Evolutionary conservation across 2,888 invertebrate species (phyloP).

Genomic region (Eristalis tenax): DNA sequence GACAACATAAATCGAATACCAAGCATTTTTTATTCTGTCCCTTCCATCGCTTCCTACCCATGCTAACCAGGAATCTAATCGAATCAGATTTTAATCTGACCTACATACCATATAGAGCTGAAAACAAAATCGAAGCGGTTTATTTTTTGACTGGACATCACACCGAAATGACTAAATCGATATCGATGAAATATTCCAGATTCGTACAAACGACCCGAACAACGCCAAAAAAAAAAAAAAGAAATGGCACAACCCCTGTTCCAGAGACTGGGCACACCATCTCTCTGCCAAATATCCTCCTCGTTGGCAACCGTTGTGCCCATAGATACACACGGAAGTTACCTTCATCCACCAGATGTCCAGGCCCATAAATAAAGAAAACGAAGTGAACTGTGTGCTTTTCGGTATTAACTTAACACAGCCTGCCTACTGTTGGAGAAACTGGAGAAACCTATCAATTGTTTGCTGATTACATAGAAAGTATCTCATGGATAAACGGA

Average conservation of each 20-base stretch:
- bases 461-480: constrained; percentile 51
- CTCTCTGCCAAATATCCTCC: neutral
- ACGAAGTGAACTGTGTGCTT: constrained; percentile 22
- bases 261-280: constrained; percentile 10
- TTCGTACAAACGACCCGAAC: constrained; percentile 18
- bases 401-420: constrained; percentile 38
- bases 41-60: neutral
- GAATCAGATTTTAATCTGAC: constrained; percentile 59
- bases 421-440: constrained; percentile 23
- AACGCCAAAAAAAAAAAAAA: neutral
- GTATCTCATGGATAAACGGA: constrained; percentile 21
- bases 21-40: neutral
- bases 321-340: neutral
- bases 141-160: constrained; percentile 36
- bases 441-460: constrained; percentile 53
- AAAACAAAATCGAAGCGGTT: constrained; percentile 33
- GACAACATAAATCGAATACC: constrained; percentile 25
- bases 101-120: constrained; percentile 33
- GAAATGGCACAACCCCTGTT: constrained; percentile 2
- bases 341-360: constrained; percentile 45
- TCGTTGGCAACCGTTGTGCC: neutral
- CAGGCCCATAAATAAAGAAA: constrained; percentile 60
- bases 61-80: constrained; percentile 41
- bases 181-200: constrained; percentile 53
- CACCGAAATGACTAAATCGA: constrained; percentile 47